These are phyloP conservation scores for Osmerus eperlanus DNA, from an alignment of 2,113 vertebrate species.

Conservation along the genomic window DNA sequence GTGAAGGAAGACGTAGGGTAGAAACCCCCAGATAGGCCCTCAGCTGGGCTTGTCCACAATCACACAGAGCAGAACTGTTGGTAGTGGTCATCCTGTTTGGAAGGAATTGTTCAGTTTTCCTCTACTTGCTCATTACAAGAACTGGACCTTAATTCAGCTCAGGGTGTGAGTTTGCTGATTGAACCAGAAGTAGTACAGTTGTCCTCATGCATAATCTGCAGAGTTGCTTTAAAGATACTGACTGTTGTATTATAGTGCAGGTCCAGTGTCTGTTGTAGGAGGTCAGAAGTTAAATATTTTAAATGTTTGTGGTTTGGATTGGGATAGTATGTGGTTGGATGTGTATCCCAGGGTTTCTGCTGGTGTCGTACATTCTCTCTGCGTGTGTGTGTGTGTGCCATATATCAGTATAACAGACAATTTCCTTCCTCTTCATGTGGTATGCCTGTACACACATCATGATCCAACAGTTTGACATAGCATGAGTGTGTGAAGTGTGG, in stretches of 20 bases:
- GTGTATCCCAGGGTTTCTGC: not conserved
- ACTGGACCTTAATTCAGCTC: not conserved
- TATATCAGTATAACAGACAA: not conserved
- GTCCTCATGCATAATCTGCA: too few species aligned
- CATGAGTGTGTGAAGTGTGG: slow-evolving; percentile 25
- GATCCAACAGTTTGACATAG: not conserved
- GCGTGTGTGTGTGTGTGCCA: not conserved
- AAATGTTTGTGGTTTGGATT: not conserved
- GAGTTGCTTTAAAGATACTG: not conserved
- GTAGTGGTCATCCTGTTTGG: slow-evolving; percentile 45
- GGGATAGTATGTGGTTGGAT: not conserved
- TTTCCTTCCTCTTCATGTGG: not conserved
- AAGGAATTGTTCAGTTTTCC: slow-evolving; percentile 48
- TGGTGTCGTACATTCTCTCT: not conserved
- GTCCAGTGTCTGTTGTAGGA: not conserved
- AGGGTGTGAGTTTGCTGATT: too few species aligned
- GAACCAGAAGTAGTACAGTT: too few species aligned
- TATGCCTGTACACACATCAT: not conserved
- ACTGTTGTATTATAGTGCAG: not conserved
- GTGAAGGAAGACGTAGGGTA: slow-evolving; percentile 39
- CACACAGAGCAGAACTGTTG: not conserved
- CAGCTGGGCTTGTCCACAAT: slow-evolving; percentile 1
- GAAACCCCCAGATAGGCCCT: not conserved
- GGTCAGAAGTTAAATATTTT: not conserved
- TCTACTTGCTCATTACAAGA: slow-evolving; percentile 28